phyloP scores from a whole-genome alignment of 2,797 vertebrate species.

The Perodicticus potto region DNA sequence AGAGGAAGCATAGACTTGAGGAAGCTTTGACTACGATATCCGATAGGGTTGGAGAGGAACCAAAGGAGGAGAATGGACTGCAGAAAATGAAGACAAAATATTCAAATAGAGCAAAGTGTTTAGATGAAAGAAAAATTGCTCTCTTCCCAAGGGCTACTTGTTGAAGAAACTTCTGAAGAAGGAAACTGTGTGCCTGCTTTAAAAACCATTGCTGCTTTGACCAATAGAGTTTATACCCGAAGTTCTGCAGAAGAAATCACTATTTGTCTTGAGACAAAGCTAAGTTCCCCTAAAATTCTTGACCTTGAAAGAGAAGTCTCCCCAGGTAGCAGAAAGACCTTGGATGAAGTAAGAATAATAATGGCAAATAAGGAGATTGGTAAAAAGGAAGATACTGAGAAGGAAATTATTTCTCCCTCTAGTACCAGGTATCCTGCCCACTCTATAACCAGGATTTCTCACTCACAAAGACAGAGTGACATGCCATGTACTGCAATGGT shows the following conservation, averaged over 20 bases:
- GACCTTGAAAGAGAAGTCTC: too few relatives aligned
- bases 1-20: constrained; percentile 83
- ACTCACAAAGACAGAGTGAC: constrained; percentile 89
- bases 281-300: too few relatives aligned
- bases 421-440: constrained; percentile 90
- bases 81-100: too few relatives aligned
- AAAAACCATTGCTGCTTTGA: constrained; percentile 84
- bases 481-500: constrained; percentile 95
- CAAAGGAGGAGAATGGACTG: too few relatives aligned
- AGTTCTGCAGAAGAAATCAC: constrained; percentile 86
- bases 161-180: constrained; percentile 84
- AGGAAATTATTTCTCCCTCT: constrained; percentile 57
- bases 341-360: too few relatives aligned
- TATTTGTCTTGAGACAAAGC: constrained; percentile 84
- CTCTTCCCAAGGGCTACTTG: constrained; percentile 86
- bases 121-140: constrained; percentile 72
- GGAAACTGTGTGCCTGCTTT: constrained; percentile 82
- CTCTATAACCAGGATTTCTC: constrained; percentile 92
- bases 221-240: constrained; percentile 77
- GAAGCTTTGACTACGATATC: constrained; percentile 89
- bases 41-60: constrained; percentile 89
- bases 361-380: constrained; percentile 75
- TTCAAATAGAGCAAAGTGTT: too few relatives aligned
- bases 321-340: too few relatives aligned
- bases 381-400: constrained; percentile 76